phyloP scores from a whole-genome alignment of 2,888 invertebrate genomes.

The Lasioglossum zephyrum region DNA sequence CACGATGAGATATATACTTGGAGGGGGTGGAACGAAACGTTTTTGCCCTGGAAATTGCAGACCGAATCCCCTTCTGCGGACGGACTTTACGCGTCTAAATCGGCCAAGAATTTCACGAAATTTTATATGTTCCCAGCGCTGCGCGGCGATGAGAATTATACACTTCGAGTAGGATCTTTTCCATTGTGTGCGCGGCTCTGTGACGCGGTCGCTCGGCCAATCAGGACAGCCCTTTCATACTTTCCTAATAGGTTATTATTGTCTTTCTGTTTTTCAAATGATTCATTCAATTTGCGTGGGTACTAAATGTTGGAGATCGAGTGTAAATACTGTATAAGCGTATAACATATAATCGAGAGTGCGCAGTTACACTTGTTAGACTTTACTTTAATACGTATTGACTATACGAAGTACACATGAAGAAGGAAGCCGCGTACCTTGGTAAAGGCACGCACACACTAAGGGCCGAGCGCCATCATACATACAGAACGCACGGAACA shows the following conservation, averaged over 20 bases:
- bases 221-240: background rate
- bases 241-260: background rate
- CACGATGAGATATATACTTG: slow-evolving; percentile 33
- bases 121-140: background rate
- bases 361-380: too few relatives aligned
- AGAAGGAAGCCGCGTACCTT: too few relatives aligned
- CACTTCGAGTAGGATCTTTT: background rate
- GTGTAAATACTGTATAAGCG: too few relatives aligned
- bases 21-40: slow-evolving; percentile 47
- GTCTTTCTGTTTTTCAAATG: background rate
- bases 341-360: too few relatives aligned
- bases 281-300: background rate
- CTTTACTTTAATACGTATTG: too few relatives aligned
- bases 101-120: slow-evolving; percentile 16
- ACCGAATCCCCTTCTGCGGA: slow-evolving; percentile 24
- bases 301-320: background rate
- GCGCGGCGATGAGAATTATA: background rate
- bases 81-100: slow-evolving; percentile 17
- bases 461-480: too few relatives aligned
- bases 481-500: too few relatives aligned
- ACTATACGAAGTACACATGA: too few relatives aligned
- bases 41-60: slow-evolving; percentile 50
- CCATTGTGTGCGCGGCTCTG: background rate
- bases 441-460: too few relatives aligned
- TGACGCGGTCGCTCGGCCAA: background rate